Percentiles rank a stretch among this genome's conserved stretches.
Conservation (phyloP, 1,140 invertebrate genomes). For the Stegodyphus mimosarum region DNA sequence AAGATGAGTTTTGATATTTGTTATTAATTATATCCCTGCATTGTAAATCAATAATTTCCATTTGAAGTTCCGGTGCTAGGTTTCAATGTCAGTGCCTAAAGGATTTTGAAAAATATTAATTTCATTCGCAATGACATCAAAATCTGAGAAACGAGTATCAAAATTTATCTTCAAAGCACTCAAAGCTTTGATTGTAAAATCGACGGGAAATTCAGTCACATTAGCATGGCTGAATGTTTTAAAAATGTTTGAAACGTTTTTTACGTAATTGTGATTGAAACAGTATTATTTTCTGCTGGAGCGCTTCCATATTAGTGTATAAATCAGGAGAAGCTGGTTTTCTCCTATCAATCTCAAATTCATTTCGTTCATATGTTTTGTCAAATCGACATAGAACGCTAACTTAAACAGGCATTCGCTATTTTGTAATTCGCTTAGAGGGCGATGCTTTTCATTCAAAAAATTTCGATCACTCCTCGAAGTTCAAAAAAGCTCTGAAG, state of each 20-base stretch:
- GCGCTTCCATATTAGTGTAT: slow-evolving; percentile 21
- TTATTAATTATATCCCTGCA: background rate
- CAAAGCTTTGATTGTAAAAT: background rate
- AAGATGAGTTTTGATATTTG: slow-evolving; percentile 5
- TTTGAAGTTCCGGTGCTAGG: background rate
- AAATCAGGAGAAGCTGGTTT: slow-evolving; percentile 20
- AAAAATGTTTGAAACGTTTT: background rate
- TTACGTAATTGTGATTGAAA: slow-evolving; percentile 14
- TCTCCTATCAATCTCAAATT: slow-evolving; percentile 3
- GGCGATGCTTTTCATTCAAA: background rate
- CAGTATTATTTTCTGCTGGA: background rate
- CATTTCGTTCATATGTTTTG: slow-evolving; percentile 3
- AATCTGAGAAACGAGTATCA: slow-evolving; percentile 3
- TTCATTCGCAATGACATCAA: slow-evolving; percentile 12
- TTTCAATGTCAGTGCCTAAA: slow-evolving; percentile 3
- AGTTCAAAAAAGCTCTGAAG: background rate
- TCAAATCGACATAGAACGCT: slow-evolving; percentile 3
- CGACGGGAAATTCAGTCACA: no score
- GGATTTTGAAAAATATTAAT: slow-evolving; percentile 12
- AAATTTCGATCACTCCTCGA: background rate
- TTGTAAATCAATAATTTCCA: slow-evolving; percentile 4
- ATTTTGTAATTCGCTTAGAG: slow-evolving; percentile 23
- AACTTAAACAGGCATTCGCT: background rate
- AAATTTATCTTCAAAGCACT: slow-evolving; percentile 18
- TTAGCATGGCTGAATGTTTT: background rate